Evolutionary conservation across 2,113 vertebrate species (phyloP), one percentile per base, ranked within the genome.

Genomic region (Sardina pilchardus): DNA sequence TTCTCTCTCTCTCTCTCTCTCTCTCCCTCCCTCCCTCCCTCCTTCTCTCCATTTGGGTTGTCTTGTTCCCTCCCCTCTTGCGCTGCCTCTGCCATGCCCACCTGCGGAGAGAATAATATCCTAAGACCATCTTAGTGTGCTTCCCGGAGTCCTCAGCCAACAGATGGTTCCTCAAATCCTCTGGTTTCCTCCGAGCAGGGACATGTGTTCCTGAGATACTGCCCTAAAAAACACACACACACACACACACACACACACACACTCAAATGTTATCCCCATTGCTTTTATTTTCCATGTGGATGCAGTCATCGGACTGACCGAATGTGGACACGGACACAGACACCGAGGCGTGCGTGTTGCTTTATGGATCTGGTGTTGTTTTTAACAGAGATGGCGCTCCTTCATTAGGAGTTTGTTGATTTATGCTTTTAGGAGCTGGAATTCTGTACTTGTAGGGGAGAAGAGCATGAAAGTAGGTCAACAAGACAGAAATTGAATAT

Each of bases 131-230:
- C 94, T 94, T 93, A 94, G 91, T 90, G 89, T 87, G 91, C 91
- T 91, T 92, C 92, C 92, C 90, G 83, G 92, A 93, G 91, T 92
- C 93, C 95, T 95, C 94, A 91, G 87, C 67, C 86, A 94, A 93
- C 95, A 95, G 95, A 95, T 95, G 95, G 95, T 94, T 95, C 91
- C 90, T 94, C 89, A 93, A 95, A 95, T 93, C 93, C 94, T 90
- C 81, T 75, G 71, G 90, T 94, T 93, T 94, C 92, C 93, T 93
- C 92, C 86, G 90, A 92, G 93, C 88, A 86, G 88, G 90, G 92
- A 93, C 93, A 95, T 93, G 93, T 93, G 94, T 90, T 93, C n/a
- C 50, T 88, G 90, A 88, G 92, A 91, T 89, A 84, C 84, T 90
- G 91, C 82, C 91, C 93, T 92, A 88, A 90, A 92, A 93, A 91